Base-by-base conservation (phyloP, 2,888 invertebrate genomes). In the Spodoptera littoralis region DNA sequence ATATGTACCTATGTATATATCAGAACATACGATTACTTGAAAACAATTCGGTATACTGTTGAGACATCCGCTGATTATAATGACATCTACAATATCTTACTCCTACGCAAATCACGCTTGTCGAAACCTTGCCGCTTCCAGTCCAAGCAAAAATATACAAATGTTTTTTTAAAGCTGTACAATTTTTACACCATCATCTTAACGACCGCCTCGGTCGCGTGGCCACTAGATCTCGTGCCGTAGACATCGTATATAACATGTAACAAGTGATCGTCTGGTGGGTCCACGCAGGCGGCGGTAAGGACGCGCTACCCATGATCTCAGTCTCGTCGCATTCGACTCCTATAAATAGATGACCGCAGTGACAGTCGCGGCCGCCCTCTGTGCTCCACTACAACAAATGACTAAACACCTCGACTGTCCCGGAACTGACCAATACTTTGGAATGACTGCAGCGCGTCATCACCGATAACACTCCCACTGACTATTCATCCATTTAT, bases 61-160 rank as follows among this genome's bases (percentile, higher is more conserved):
- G 69, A 53, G 65, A 60, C 76, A 70, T 74, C 63, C 79, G 73
- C 83, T 76, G 78, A 75, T 77, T 51, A 72, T 55, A 80, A 56
- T 65, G 83, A 84, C 89, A 86, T 72, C 84, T 76, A 84, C 74
- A 76, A 81, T 82, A 84, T 74, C 87, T 90, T 88, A 89, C 80
- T 82, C 72, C 86, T 90, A 90, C 79, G 83, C 88, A 83, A 88
- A 85, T 84, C 88, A 86, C 88, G 85, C 87, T 88, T 84, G 83
- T 81, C 83, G 83, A 86, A 88, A 85, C 87, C 84, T 85, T 84
- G 86, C 86, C 84, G 84, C 88, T 83, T 85, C 81, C 84, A 87
- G 84, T 84, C 86, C 88, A 90, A 93, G 91, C 93, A 90, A 92
- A 92, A 93, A 93, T 92, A 93, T 92, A 93, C 93, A 93, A 89